These are phyloP conservation scores for Siniperca knerii DNA, from an alignment of 2,113 vertebrate genomes.

Conservation along the genomic window DNA sequence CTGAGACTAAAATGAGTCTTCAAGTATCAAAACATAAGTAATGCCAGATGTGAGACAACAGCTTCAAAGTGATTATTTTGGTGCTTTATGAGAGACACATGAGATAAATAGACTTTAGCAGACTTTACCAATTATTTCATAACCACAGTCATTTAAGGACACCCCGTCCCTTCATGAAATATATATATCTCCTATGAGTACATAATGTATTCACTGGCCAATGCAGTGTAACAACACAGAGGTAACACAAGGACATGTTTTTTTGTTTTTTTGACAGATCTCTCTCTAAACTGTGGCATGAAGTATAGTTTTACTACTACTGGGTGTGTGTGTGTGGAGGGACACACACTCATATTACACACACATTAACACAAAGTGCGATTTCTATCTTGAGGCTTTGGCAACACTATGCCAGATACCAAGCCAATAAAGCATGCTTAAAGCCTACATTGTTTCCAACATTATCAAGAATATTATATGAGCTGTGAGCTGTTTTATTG, in stretches of 20 bases:
- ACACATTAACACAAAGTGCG: not conserved
- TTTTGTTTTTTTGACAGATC: not conserved
- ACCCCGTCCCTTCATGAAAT: not conserved
- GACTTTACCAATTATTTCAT: conserved; percentile 16
- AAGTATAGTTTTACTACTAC: not conserved
- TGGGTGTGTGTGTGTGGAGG: not conserved
- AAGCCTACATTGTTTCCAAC: conserved; percentile 12
- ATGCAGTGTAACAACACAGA: conserved; percentile 3
- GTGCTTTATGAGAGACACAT: conserved; percentile 50
- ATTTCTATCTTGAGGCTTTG: conserved; percentile 28
- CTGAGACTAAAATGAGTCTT: conserved; percentile 36
- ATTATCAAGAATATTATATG: conserved; percentile 1
- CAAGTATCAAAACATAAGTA: conserved; percentile 42
- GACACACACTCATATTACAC: not conserved
- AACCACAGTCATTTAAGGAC: conserved; percentile 36
- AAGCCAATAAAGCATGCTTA: conserved; percentile 35
- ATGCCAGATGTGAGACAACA: conserved; percentile 47
- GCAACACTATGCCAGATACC: conserved; percentile 17
- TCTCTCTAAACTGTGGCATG: not conserved
- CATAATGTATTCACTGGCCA: not conserved
- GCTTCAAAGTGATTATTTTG: conserved; percentile 62
- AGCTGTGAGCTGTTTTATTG: conserved; percentile 18
- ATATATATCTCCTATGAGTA: not conserved
- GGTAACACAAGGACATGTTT: not conserved
- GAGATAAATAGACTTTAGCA: conserved; percentile 22